Evolutionary conservation across 2,113 vertebrate genomes (phyloP).

Genomic region (Pituophis catenifer): DNA sequence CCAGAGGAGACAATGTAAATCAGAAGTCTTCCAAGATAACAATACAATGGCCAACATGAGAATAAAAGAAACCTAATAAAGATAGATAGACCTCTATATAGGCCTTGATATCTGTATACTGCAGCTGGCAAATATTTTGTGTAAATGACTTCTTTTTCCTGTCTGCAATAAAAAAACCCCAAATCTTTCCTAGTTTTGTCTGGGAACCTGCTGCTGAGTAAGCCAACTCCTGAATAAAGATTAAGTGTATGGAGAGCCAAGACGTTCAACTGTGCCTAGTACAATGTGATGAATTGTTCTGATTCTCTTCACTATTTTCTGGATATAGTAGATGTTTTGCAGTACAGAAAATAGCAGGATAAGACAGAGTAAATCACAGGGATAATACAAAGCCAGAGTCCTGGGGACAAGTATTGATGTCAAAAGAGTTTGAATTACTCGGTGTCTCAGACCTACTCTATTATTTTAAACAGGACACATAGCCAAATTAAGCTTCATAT

Average conservation of each 20-base stretch:
- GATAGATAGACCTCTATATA: not conserved
- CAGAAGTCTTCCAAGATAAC: not conserved
- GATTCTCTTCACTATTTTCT: not conserved
- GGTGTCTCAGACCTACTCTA: not conserved
- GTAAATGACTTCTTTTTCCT: not conserved
- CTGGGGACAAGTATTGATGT: not conserved
- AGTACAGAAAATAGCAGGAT: not conserved
- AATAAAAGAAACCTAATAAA: not conserved
- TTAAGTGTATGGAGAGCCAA: not conserved
- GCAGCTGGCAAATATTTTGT: not conserved
- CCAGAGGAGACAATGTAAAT: not conserved
- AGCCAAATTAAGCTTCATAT: not conserved
- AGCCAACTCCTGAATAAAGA: not conserved
- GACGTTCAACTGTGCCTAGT: not conserved
- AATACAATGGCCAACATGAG: not conserved
- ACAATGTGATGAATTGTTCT: not conserved
- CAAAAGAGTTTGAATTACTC: not conserved
- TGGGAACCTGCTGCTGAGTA: not conserved
- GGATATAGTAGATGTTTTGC: not conserved
- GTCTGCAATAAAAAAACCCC: not conserved
- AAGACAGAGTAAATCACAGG: not conserved
- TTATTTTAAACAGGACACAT: not conserved
- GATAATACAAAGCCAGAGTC: not conserved
- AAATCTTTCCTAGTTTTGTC: not conserved
- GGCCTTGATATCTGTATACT: not conserved